A percentile compares a stretch with the other conserved stretches of the same genome.
phyloP scores from a whole-genome alignment of 2,888 invertebrate species.

The Aspidiotus rigidus region DNA sequence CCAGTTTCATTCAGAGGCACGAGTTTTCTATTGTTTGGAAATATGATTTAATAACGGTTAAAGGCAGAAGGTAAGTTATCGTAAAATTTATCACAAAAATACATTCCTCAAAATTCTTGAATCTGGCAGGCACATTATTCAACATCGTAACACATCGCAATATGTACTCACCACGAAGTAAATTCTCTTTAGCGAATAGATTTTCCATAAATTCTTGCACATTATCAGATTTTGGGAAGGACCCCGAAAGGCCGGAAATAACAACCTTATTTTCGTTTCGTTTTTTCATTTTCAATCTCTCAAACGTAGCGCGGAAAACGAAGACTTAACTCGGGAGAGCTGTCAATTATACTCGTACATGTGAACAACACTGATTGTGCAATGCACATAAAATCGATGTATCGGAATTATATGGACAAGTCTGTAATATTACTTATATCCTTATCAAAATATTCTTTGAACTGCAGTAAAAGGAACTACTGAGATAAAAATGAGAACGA shows the following conservation, averaged over 20 bases:
- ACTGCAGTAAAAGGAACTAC: too few relatives aligned
- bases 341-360: too few relatives aligned
- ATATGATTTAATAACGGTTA: neutral
- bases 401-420: too few relatives aligned
- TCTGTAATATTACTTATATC: too few relatives aligned
- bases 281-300: neutral
- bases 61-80: neutral
- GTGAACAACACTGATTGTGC: too few relatives aligned
- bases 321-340: too few relatives aligned
- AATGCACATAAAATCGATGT: too few relatives aligned
- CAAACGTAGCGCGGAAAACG: too few relatives aligned
- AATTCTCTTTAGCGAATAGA: conserved; percentile 22
- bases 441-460: too few relatives aligned
- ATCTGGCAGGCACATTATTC: neutral
- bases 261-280: conserved; percentile 20
- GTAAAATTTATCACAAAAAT: neutral
- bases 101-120: neutral
- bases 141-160: neutral
- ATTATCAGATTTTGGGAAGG: conserved; percentile 26
- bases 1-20: too few relatives aligned
- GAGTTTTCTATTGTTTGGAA: too few relatives aligned
- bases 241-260: conserved; percentile 21
- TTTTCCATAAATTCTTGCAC: conserved; percentile 24
- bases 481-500: too few relatives aligned
- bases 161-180: conserved; percentile 13